These are phyloP conservation scores for Lophotriccus pileatus DNA, from an alignment of 2,797 vertebrate genomes.

Conservation along the genomic window DNA sequence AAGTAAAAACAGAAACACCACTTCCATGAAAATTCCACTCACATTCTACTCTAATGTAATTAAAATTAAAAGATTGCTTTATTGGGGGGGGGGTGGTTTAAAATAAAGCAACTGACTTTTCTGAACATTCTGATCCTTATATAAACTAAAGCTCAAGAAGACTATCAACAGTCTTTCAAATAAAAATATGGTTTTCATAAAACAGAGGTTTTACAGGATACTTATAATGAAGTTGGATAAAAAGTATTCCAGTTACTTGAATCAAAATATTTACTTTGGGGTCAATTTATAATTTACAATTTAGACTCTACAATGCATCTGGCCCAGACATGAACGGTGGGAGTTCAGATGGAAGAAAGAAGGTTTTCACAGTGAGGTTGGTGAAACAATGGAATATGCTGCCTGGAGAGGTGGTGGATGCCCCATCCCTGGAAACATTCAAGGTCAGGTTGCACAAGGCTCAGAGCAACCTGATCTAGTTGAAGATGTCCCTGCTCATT, in stretches of 20 bases:
- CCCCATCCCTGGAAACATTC: background rate
- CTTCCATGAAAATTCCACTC: background rate
- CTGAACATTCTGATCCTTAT: background rate
- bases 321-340: background rate
- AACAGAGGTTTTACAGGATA: background rate
- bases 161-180: background rate
- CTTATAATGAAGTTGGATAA: background rate
- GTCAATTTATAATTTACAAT: background rate
- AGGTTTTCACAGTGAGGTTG: background rate
- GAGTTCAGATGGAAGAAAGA: background rate
- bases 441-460: rapidly evolving
- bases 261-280: background rate
- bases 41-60: background rate
- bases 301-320: background rate
- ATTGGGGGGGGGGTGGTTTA: too few relatives aligned
- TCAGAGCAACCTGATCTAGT: background rate
- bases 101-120: background rate
- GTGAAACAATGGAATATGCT: background rate
- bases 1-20: background rate
- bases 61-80: background rate
- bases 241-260: background rate
- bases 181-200: background rate
- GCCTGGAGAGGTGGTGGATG: background rate
- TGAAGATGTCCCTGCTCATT: background rate
- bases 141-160: background rate